Evolutionary conservation across 2,797 vertebrate genomes (phyloP).

Genomic region (Rhodeus uyekii): DNA sequence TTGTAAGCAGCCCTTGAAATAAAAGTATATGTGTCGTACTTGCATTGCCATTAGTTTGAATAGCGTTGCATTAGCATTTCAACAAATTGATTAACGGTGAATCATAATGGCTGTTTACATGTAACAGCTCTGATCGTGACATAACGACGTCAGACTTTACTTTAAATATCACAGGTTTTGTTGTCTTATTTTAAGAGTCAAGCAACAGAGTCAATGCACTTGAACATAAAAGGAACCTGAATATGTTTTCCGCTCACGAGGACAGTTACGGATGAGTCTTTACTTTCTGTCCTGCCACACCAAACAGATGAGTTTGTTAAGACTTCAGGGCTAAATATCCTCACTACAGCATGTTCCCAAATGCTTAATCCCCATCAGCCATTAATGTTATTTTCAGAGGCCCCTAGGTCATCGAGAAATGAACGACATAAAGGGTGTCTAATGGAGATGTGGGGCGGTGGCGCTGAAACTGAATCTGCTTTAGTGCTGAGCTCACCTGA

Average conservation of each 20-base stretch:
- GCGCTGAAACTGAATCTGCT: slow-evolving; percentile 24
- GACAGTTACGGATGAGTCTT: neutral
- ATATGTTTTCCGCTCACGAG: neutral
- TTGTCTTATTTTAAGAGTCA: neutral
- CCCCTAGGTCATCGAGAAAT: slow-evolving; percentile 10
- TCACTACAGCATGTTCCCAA: slow-evolving; percentile 23
- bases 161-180: neutral
- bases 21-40: neutral
- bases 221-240: neutral
- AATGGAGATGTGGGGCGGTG: slow-evolving; percentile 15
- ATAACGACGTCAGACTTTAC: neutral
- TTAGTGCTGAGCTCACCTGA: slow-evolving; percentile 37
- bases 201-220: neutral
- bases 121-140: neutral
- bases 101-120: neutral
- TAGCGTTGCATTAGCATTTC: neutral
- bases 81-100: neutral
- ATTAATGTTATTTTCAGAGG: slow-evolving; percentile 33
- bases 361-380: slow-evolving; percentile 35
- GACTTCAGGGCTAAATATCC: slow-evolving; percentile 24
- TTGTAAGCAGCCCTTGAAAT: neutral
- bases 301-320: slow-evolving; percentile 18
- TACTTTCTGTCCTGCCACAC: slow-evolving; percentile 14
- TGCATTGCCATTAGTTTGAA: neutral
- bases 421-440: slow-evolving; percentile 9